A percentile compares a stretch with the other conserved stretches of the same genome.
These are phyloP conservation scores for Tiaroga cobitis DNA, from an alignment of 2,797 vertebrate species.

Conservation along the genomic window DNA sequence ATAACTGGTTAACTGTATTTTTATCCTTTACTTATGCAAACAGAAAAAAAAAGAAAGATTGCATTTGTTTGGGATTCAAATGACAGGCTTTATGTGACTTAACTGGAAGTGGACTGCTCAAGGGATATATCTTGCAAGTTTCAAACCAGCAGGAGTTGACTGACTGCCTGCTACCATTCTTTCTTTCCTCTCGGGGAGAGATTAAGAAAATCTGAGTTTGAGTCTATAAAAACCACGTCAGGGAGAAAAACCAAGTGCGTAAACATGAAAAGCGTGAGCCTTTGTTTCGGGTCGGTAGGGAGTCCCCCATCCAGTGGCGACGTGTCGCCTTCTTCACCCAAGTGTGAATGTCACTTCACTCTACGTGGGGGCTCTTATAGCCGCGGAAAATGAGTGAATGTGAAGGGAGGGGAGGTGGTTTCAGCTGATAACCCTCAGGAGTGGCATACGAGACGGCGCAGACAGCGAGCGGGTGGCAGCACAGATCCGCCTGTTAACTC, in stretches of 20 bases:
- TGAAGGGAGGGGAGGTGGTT: background rate
- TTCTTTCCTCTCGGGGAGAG: constrained; percentile 10
- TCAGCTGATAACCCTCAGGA: constrained; percentile 57
- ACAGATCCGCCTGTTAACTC: constrained; percentile 65
- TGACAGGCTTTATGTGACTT: background rate
- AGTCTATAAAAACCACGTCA: constrained; percentile 2
- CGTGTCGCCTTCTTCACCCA: background rate
- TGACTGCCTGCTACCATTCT: background rate
- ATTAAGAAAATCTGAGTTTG: constrained; percentile 7
- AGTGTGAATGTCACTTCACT: constrained; percentile 57
- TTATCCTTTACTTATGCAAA: background rate
- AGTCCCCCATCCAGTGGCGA: constrained; percentile 11
- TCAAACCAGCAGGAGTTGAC: constrained; percentile 2
- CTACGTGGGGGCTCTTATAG: constrained; percentile 8
- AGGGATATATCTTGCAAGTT: background rate
- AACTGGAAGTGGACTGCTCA: constrained; percentile 1
- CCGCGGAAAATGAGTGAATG: background rate
- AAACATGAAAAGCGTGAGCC: constrained; percentile 15
- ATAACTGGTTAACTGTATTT: background rate
- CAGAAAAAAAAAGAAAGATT: background rate
- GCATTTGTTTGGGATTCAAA: background rate
- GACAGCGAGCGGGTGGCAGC: constrained; percentile 57
- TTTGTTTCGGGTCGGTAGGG: constrained; percentile 31
- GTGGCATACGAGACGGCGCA: constrained; percentile 64
- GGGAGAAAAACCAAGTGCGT: background rate